Conservation (phyloP, 1,140 invertebrate species). For the Calliopsis andreniformis region DNA sequence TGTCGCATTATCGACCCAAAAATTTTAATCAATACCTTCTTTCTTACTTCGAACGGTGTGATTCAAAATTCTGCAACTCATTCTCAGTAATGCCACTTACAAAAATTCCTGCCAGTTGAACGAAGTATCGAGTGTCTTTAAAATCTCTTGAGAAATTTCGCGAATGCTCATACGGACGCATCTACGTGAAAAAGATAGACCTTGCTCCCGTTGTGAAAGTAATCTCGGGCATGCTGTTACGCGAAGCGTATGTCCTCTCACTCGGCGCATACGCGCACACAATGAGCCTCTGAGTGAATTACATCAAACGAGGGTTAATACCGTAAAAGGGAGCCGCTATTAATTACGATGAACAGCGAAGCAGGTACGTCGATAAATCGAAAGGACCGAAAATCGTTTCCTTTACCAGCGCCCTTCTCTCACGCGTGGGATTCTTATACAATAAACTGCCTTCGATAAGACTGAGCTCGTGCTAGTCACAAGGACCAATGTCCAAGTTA, state of each 20-base stretch:
- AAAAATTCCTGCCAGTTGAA: too few relatives aligned
- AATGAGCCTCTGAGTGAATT: conserved; percentile 43
- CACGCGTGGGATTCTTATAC: not conserved
- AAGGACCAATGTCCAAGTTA: not conserved
- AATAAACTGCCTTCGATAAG: not conserved
- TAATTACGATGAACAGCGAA: conserved; percentile 20
- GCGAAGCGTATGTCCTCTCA: conserved; percentile 57
- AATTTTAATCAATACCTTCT: too few relatives aligned
- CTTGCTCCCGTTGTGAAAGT: conserved; percentile 63
- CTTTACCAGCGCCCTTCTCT: not conserved
- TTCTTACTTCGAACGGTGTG: too few relatives aligned
- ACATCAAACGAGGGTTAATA: conserved; percentile 44
- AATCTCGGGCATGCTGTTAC: conserved; percentile 52
- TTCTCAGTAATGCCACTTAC: too few relatives aligned
- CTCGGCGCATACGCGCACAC: conserved; percentile 51
- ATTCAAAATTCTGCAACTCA: too few relatives aligned
- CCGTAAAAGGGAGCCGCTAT: conserved; percentile 29
- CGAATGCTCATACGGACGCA: conserved; percentile 24
- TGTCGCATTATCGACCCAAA: too few relatives aligned
- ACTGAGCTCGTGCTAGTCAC: not conserved
- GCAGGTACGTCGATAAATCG: conserved; percentile 12
- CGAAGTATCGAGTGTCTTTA: too few relatives aligned
- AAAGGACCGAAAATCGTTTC: not conserved
- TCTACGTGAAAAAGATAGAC: conserved; percentile 54
- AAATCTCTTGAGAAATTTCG: not conserved